Evolutionary conservation across 1,140 invertebrate species (phyloP).

Genomic region (Drosophila orosa): DNA sequence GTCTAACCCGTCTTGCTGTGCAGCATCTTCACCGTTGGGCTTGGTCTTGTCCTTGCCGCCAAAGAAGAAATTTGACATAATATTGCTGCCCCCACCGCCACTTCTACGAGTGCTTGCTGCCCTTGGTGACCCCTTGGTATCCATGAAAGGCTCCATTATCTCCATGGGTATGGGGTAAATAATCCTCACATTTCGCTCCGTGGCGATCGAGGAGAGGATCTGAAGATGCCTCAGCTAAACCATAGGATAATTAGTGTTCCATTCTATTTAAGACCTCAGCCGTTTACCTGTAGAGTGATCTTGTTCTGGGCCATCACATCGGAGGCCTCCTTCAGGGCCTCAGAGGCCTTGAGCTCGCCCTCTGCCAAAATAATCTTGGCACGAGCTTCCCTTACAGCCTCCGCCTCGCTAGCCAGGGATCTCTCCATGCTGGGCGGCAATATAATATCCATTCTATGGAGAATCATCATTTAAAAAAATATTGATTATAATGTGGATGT

Average conservation of each 20-base stretch:
- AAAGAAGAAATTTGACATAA: conserved; percentile 13
- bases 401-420: conserved; percentile 94
- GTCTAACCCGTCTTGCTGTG: neutral
- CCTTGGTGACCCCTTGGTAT: neutral
- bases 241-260: neutral
- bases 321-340: conserved; percentile 95
- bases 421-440: conserved; percentile 92
- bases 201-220: conserved; percentile 96
- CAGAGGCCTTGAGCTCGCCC: conserved; percentile 94
- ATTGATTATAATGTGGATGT: no score
- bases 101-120: neutral
- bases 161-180: conserved; percentile 98
- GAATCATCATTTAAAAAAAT: neutral
- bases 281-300: conserved; percentile 91
- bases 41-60: neutral
- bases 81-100: neutral
- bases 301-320: conserved; percentile 95
- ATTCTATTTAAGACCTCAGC: rapidly evolving
- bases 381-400: conserved; percentile 88
- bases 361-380: conserved; percentile 93
- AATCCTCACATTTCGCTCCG: conserved; percentile 98
- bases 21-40: no score
- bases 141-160: conserved; percentile 59
- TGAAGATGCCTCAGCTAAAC: conserved; percentile 85
- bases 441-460: conserved; percentile 93